Percentiles rank a stretch among this genome's conserved stretches.
Conservation (phyloP, 2,797 vertebrate genomes). For the Zalophus californianus region DNA sequence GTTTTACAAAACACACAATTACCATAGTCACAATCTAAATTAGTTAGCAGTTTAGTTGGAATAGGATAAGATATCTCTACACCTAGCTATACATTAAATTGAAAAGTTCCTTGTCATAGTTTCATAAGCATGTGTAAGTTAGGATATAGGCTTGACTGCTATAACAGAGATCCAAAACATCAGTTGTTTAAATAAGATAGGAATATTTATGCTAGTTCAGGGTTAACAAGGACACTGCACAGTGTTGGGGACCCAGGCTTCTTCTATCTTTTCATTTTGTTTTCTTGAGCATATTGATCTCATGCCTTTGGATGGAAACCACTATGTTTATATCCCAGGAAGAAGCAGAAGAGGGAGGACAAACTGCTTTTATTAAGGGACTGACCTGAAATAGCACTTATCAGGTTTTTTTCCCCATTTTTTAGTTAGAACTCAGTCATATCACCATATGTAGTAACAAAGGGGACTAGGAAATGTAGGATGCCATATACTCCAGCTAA, state of each 20-base stretch:
- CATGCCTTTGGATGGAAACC: neutral
- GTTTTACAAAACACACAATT: conserved; percentile 50
- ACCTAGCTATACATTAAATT: neutral
- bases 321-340: neutral
- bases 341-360: neutral
- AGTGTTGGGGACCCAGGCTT: neutral
- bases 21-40: conserved; percentile 15
- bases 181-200: neutral
- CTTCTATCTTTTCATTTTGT: neutral
- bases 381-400: neutral
- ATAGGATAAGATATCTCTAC: neutral
- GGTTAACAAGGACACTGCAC: neutral
- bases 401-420: neutral
- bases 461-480: neutral
- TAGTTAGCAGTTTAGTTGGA: neutral
- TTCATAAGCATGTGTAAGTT: neutral
- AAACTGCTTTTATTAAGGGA: neutral
- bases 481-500: neutral
- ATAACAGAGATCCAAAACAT: neutral
- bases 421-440: neutral
- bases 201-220: neutral
- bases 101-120: neutral
- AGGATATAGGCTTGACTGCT: neutral
- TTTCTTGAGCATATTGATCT: neutral
- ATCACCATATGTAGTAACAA: neutral